A percentile compares a stretch with the other conserved stretches of the same genome.
Evolutionary conservation across 2,888 invertebrate genomes (phyloP).

Genomic region (Marronus borbonicus): DNA sequence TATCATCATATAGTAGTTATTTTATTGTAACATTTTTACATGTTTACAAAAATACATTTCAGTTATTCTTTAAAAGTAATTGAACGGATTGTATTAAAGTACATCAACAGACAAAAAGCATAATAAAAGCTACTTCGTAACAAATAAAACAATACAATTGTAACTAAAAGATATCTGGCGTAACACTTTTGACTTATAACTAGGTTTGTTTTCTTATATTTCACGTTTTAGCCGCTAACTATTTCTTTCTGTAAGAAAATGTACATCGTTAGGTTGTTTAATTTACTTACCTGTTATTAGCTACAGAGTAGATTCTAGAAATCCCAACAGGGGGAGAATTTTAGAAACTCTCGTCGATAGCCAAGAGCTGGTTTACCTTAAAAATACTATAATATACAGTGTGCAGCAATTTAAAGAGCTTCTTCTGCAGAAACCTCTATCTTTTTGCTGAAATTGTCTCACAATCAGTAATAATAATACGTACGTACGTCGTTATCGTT

Average conservation of each 20-base stretch:
- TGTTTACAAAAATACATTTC: constrained; percentile 50
- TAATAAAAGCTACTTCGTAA: constrained; percentile 37
- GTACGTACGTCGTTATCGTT: constrained; percentile 22
- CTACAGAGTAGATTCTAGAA: constrained; percentile 25
- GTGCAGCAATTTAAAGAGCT: constrained; percentile 24
- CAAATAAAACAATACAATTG: constrained; percentile 37
- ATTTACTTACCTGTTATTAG: constrained; percentile 30
- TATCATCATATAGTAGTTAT: constrained; percentile 37
- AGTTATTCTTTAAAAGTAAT: constrained; percentile 42
- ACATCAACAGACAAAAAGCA: constrained; percentile 45
- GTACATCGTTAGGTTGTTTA: constrained; percentile 27
- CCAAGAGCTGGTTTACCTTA: not conserved
- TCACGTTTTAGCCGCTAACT: constrained; percentile 37
- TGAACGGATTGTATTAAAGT: constrained; percentile 43
- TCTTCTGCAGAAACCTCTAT: constrained; percentile 27
- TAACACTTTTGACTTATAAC: constrained; percentile 40
- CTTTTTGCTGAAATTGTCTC: constrained; percentile 32
- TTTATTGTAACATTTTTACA: constrained; percentile 44
- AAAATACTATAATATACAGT: constrained; percentile 29
- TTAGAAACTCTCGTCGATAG: not conserved
- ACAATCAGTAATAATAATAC: constrained; percentile 19
- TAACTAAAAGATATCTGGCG: constrained; percentile 6
- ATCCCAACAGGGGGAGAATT: constrained; percentile 6
- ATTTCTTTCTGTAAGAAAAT: constrained; percentile 46
- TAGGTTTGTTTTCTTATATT: constrained; percentile 28